Evolutionary conservation across 2,113 vertebrate species (phyloP).

Genomic region (Progne subis): DNA sequence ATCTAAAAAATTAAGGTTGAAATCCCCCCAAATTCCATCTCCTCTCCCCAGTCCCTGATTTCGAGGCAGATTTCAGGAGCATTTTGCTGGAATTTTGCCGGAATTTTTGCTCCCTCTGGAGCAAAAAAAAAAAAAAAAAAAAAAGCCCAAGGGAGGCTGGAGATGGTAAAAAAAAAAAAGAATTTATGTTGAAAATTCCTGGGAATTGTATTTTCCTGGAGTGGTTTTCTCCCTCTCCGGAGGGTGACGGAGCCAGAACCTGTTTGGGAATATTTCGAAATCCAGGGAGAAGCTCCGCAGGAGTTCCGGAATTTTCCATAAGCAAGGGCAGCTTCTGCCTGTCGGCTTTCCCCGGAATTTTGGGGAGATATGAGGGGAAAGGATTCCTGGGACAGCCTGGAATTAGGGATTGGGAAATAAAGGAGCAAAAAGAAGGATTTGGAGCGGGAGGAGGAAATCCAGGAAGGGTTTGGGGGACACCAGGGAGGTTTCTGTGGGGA

Average conservation of each 20-base stretch:
- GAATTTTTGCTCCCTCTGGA: not conserved
- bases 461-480: not conserved
- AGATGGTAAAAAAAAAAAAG: no score
- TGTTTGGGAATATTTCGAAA: not conserved
- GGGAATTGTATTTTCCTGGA: fast-evolving
- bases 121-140: no score
- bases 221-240: not conserved
- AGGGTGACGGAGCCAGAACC: not conserved
- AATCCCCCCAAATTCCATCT: not conserved
- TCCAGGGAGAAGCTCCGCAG: not conserved
- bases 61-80: fast-evolving
- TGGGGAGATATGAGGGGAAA: not conserved
- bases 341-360: not conserved
- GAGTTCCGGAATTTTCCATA: not conserved
- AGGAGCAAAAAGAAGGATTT: not conserved
- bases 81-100: not conserved
- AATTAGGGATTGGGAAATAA: not conserved
- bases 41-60: not conserved
- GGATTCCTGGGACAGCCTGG: not conserved
- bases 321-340: not conserved
- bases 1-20: not conserved
- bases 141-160: no score
- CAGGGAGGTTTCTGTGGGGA: not conserved
- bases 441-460: not conserved
- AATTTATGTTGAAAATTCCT: not conserved